Percentiles rank a stretch among this genome's conserved stretches.
Conservation (phyloP, 2,888 invertebrate species). For the Altica lythri region DNA sequence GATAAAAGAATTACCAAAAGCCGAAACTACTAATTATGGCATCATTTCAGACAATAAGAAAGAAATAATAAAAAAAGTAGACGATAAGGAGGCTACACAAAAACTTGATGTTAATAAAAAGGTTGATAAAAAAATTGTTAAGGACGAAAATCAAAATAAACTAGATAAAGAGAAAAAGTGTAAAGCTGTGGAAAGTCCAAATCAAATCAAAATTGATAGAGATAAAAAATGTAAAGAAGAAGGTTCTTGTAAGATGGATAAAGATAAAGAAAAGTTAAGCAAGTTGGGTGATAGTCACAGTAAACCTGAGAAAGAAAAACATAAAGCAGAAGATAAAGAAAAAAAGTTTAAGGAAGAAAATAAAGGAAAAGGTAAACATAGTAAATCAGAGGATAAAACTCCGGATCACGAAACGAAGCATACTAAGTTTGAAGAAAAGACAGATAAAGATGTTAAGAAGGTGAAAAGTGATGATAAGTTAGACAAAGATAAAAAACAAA, state of each 20-base stretch:
- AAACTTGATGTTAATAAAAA: constrained; percentile 7
- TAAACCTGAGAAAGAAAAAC: constrained; percentile 16
- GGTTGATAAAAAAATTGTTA: constrained; percentile 9
- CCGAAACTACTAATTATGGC: constrained; percentile 2
- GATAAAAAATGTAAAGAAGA: constrained; percentile 21
- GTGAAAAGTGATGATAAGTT: constrained; percentile 5
- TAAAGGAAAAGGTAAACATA: constrained; percentile 18
- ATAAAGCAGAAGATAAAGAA: too few species aligned
- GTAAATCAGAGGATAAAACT: constrained; percentile 14
- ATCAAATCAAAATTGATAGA: constrained; percentile 17
- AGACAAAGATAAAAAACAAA: constrained; percentile 12
- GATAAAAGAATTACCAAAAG: constrained; percentile 1
- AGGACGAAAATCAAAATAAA: neutral
- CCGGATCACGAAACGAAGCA: neutral
- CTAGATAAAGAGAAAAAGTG: neutral
- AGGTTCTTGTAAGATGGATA: too few species aligned
- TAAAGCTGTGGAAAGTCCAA: constrained; percentile 4
- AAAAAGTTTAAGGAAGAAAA: too few species aligned
- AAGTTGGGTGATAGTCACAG: constrained; percentile 17
- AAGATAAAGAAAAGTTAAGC: constrained; percentile 18
- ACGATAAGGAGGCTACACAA: neutral
- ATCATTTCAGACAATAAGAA: neutral
- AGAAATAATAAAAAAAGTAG: neutral
- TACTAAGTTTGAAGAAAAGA: constrained; percentile 2
- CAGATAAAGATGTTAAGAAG: constrained; percentile 8